Evolutionary conservation across 2,888 invertebrate species (phyloP), one percentile per base, ranked within the genome.

Genomic region (Sphaerophoria rueppellii): DNA sequence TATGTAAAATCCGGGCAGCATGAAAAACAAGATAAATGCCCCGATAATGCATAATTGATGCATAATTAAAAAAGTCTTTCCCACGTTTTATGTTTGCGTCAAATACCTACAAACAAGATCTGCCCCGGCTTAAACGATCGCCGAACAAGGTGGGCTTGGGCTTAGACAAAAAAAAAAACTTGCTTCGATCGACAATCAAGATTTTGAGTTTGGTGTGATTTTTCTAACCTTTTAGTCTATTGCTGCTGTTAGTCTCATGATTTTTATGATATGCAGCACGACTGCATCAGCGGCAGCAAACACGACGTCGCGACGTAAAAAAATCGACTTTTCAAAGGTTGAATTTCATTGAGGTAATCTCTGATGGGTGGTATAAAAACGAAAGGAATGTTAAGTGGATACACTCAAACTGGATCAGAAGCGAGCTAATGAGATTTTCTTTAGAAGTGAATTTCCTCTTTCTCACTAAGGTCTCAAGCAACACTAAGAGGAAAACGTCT

Each of bases 191-290:
- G 54, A 2, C 16, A 9, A 54, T 46, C 43, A 67, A 55, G 67
- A 73, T 73, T 73, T 61, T 54, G 14, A 61, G 79, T 50, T 73
- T 61, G 65, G 60, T 67, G 76, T 82, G 55, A 61, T 61, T 82
- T 73, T 61, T 58, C 48, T 72, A 65, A 76, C 81, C 76, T 76
- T 72, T 43, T 63, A 35, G 46, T 67, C 54, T 40, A 75, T 71
- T 55, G 58, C 50, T 50, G 6, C 35, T 7, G 40, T 9, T 40
- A 4, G 67, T 32, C 24, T 12, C 12, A 43, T 2, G 14, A 11
- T 24, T 24, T 24, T 24, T 24, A 24, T 24, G 24, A 24, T 24
- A 24, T 24, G 24, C 24, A 24, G 24, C 24, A 24, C 24, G 24
- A 24, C 24, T 24, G 24, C 24, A 24, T 1, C 24, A 24, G 24